phyloP scores from a whole-genome alignment of 2,113 vertebrate species.

The Aplodontia rufa region DNA sequence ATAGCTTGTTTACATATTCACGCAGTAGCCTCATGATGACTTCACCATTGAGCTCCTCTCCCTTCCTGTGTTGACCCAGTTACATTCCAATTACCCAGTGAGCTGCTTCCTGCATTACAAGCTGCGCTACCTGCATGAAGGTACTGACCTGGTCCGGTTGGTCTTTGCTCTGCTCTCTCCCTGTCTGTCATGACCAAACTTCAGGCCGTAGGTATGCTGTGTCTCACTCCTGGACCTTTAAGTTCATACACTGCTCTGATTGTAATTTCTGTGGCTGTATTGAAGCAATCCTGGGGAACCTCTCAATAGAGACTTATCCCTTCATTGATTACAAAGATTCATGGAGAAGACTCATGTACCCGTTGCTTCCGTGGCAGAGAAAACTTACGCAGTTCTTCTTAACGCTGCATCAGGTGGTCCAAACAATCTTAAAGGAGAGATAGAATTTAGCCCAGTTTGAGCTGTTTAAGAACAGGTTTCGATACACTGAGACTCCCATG shows the following conservation, averaged over 20 bases:
- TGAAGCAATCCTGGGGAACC: background rate
- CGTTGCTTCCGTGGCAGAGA: background rate
- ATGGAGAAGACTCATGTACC: background rate
- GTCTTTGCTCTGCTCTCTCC: background rate
- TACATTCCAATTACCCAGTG: background rate
- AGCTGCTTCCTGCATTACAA: background rate
- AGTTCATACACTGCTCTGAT: background rate
- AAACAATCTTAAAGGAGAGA: background rate
- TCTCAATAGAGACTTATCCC: background rate
- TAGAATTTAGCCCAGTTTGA: background rate
- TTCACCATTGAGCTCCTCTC: background rate
- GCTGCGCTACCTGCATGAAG: background rate
- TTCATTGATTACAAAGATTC: background rate
- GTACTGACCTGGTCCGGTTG: rapidly evolving
- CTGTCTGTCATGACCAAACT: background rate
- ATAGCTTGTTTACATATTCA: background rate
- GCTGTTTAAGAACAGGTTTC: background rate
- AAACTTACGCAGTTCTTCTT: background rate
- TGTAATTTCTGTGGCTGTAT: background rate
- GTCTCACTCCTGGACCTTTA: background rate
- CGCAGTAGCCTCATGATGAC: background rate
- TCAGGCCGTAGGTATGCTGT: background rate
- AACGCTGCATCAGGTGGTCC: background rate
- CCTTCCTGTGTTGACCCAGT: background rate
- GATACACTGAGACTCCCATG: background rate